Base-by-base conservation (phyloP, 2,113 vertebrate genomes). In the Oceanodroma tethys region DNA sequence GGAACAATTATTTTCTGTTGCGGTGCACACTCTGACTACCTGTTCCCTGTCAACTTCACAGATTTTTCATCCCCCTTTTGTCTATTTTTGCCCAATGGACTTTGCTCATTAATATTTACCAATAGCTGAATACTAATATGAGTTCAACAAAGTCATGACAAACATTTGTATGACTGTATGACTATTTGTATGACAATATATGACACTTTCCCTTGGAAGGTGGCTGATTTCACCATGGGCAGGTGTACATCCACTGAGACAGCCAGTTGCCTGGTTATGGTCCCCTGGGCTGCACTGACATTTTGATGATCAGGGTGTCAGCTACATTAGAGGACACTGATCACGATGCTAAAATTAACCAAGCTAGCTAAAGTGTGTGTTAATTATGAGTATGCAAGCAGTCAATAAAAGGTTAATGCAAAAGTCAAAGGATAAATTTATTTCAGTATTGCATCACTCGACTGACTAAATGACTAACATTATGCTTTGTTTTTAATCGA, bases 321-420 rank as follows among this genome's bases (percentile, higher is more conserved):
- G 98, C 97, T 89, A 78, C 97, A 98, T 98, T 98, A 99, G 97
- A 95, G 98, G 97, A 97, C 95, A 96, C 81, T 79, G 96, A 97
- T 93, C 95, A 97, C 78, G 42, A 93, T 60, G 98, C 98, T 98
- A 96, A 99, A 99, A 99, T 99, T 99, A 99, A 99, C 98, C 99
- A 99, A 99, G 99, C 99, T 99, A 99, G 98, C 99, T 99, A 99
- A 99, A 99, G 99, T 99, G 99, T 98, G 99, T 99, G 99, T 99
- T 99, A 99, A 99, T 99, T 99, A 99, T 99, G 98, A 99, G 99
- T 98, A 99, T 99, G 99, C 99, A 98, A 99, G 98, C 98, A 99
- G 99, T 99, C 99, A 99, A 99, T 99, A 99, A 99, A 99, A 99
- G 99, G 99, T 99, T 99, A 99, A 99, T 99, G 99, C 98, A 99